Evolutionary conservation across 2,113 vertebrate species (phyloP), one percentile per base, ranked within the genome.

Genomic region (Cinclus cinclus): DNA sequence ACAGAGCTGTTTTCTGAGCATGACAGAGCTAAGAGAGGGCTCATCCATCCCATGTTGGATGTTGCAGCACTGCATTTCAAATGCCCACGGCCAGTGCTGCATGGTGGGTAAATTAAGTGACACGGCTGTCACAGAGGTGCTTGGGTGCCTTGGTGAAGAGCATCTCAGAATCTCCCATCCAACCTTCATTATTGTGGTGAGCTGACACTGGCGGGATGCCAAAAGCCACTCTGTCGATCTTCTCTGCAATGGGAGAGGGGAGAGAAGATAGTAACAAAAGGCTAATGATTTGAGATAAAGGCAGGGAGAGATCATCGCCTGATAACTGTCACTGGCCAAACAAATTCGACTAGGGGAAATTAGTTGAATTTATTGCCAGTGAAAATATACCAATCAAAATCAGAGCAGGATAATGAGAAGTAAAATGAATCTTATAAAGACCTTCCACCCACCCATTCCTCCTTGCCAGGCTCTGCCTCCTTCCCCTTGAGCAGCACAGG

Each of bases 61-160:
- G 31, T n/a, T 28, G 25, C 60, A 53, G 33, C 19, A 16, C 27
- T 77, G 58, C 23, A 42, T 39, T 52, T 85, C n/a, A 44, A 4
- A 46, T 15, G 8, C 23, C 5, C 25, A 2, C 41, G 35, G 12
- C 33, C 35, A 67, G 22, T 2, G 6, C 52, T 87, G 47, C 8
- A 4, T 3, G 5, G 16, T 49, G 31, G 28, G 70, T 53, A 25
- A 41, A 60, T 21, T 33, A 69, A 69, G 37, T 0, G 5, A 30
- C 39, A 17, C 0, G 0, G 5, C 14, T 80, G 44, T 31, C 50
- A 33, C 27, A 52, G 74, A 60, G 14, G 17, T 64, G 16, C 18
- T 52, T 47, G 50, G 33, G 31, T 87, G 30, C 27, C 21, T 7
- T 5, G 0, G 8, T 47, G 39, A 35, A 56, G 21, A 44, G 16